These are phyloP conservation scores for Carabus problematicus DNA, from an alignment of 2,888 invertebrate species.

Conservation along the genomic window DNA sequence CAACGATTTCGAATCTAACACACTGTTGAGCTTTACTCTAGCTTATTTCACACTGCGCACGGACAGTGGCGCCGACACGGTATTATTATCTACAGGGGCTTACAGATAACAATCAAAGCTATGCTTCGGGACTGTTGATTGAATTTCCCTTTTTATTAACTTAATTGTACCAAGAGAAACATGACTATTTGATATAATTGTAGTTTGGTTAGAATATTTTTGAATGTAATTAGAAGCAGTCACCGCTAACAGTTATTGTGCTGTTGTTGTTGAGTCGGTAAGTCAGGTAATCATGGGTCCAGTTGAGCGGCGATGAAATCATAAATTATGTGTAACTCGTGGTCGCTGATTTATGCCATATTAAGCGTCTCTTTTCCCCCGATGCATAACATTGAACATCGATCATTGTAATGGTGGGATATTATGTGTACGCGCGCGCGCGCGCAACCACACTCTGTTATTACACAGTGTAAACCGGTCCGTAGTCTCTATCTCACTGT, in stretches of 20 bases:
- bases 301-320: constrained; percentile 39
- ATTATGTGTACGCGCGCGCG: constrained; percentile 25
- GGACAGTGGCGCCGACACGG: not conserved
- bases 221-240: too few species aligned
- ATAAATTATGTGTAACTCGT: constrained; percentile 41
- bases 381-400: constrained; percentile 38
- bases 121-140: too few species aligned
- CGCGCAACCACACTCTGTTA: constrained; percentile 18
- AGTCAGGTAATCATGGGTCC: constrained; percentile 36
- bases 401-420: constrained; percentile 40
- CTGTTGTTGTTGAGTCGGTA: constrained; percentile 1
- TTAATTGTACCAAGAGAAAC: too few species aligned
- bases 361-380: constrained; percentile 39
- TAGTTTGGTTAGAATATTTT: too few species aligned
- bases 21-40: constrained; percentile 1
- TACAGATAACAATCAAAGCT: too few species aligned
- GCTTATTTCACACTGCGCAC: not conserved
- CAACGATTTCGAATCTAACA: constrained; percentile 32
- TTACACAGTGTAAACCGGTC: constrained; percentile 20
- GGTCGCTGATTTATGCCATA: constrained; percentile 40
- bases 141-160: too few species aligned
- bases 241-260: too few species aligned
- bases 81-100: not conserved
- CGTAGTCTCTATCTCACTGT: not conserved
- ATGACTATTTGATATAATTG: too few species aligned